Base-by-base conservation (phyloP, 2,797 vertebrate genomes). In the Pelodytes ibericus region DNA sequence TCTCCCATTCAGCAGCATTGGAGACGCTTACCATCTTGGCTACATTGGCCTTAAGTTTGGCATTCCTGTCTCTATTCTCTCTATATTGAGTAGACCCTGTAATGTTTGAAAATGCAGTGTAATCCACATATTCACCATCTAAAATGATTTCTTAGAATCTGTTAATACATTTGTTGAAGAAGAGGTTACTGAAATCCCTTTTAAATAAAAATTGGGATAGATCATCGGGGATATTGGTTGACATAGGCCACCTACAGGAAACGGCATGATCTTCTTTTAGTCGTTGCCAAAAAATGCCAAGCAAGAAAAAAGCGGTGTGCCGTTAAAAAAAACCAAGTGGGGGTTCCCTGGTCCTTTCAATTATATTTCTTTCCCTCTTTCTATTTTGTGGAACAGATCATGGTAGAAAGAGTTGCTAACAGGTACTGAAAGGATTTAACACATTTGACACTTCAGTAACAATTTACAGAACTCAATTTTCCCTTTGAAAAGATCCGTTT, bases 401-500 rank as follows among this genome's bases (percentile, higher is more conserved):
- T 84, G 33, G 80, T 57, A 80, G 76, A 74, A 77, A 65, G 75
- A 74, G 41, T 68, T 71, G 24, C 77, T 64, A 53, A 49, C 69
- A 78, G 70, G 81, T 66, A 80, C 67, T 72, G 44, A 79, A 79
- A 82, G 66, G 60, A 60, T 53, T 80, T 60, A 81, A 87, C 80
- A 77, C 81, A 82, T 77, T 82, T 72, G 66, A 33, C 74, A 68
- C 81, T 57, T 60, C 75, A 81, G 74, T 64, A 81, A 80, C 31
- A 49, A 57, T 79, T 85, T 73, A 69, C 65, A 60, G 49, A 53
- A 58, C 61, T 78, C 26, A 0, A 69, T 78, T 81, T 79, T 80
- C 71, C 59, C 80, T 76, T 76, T 72, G 69, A 78, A 78, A 78
- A 30, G 70, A 78, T 61, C 61, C 63, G 9, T 62, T 62, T 31